A percentile compares a stretch with the other conserved stretches of the same genome.
Conservation (phyloP, 1,140 invertebrate genomes). For the Lamellibrachia luymesi region DNA sequence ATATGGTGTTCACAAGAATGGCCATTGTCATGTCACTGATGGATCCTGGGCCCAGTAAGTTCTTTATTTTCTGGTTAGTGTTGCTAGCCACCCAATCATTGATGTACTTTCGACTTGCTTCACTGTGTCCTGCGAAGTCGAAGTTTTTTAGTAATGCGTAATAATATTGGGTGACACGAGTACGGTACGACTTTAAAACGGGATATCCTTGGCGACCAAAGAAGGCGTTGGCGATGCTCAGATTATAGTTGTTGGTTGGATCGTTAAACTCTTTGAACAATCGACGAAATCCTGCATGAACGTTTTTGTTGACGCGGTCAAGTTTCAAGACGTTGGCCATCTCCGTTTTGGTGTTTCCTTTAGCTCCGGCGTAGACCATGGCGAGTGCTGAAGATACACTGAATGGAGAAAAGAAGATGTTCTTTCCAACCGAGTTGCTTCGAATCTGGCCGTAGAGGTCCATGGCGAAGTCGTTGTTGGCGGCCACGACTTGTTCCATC, state of each 20-base stretch:
- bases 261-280: neutral
- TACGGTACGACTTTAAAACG: neutral
- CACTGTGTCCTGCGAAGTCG: constrained; percentile 29
- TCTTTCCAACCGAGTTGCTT: neutral
- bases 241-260: neutral
- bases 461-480: constrained; percentile 22
- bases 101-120: constrained; percentile 56
- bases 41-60: constrained; percentile 60
- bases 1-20: constrained; percentile 73
- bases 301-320: neutral
- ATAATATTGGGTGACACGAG: neutral
- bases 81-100: constrained; percentile 69
- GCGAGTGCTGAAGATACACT: constrained; percentile 17
- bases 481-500: neutral
- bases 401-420: constrained; percentile 22
- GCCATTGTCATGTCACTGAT: constrained; percentile 63
- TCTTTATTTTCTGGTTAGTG: constrained; percentile 67
- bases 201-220: constrained; percentile 8
- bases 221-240: constrained; percentile 14
- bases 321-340: neutral
- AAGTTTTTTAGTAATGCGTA: constrained; percentile 4
- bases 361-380: constrained; percentile 19
- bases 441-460: constrained; percentile 13
- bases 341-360: constrained; percentile 13
- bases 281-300: neutral